Conservation (phyloP, 1,140 invertebrate genomes). For the Oncopeltus fasciatus region DNA sequence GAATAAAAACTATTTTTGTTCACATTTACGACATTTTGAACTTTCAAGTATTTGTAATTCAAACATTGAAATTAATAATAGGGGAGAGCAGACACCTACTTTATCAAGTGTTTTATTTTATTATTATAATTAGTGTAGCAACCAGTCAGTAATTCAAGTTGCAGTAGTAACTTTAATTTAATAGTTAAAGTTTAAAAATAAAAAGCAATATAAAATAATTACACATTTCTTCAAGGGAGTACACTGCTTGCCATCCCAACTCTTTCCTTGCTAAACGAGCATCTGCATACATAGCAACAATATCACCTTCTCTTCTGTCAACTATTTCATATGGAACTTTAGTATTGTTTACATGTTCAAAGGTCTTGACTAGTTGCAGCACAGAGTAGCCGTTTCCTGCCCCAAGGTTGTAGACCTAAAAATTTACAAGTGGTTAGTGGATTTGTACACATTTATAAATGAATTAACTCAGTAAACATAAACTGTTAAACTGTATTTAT, state of each 20-base stretch:
- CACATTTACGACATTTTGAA: too few relatives aligned
- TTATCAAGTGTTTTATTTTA: background rate
- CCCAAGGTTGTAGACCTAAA: constrained; percentile 72
- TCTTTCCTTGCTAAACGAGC: constrained; percentile 57
- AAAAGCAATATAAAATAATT: constrained; percentile 31
- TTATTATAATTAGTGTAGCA: too few relatives aligned
- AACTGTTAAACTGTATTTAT: background rate
- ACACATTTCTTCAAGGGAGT: constrained; percentile 70
- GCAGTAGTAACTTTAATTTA: background rate
- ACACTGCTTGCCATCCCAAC: constrained; percentile 57
- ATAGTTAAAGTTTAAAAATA: constrained; percentile 7
- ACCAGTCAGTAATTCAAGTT: too few relatives aligned
- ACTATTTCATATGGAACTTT: constrained; percentile 55
- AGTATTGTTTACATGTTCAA: constrained; percentile 62
- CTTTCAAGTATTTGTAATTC: too few relatives aligned
- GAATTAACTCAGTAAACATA: background rate
- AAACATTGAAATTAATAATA: background rate
- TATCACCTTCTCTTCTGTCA: constrained; percentile 61
- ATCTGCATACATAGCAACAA: constrained; percentile 70
- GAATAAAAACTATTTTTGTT: too few relatives aligned
- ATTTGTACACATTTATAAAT: background rate
- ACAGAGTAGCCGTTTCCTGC: constrained; percentile 78
- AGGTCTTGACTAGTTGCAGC: constrained; percentile 58
- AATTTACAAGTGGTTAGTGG: background rate
- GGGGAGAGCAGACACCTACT: background rate